phyloP scores from a whole-genome alignment of 2,113 vertebrate genomes.

The Cryptomyrus ogoouensis region DNA sequence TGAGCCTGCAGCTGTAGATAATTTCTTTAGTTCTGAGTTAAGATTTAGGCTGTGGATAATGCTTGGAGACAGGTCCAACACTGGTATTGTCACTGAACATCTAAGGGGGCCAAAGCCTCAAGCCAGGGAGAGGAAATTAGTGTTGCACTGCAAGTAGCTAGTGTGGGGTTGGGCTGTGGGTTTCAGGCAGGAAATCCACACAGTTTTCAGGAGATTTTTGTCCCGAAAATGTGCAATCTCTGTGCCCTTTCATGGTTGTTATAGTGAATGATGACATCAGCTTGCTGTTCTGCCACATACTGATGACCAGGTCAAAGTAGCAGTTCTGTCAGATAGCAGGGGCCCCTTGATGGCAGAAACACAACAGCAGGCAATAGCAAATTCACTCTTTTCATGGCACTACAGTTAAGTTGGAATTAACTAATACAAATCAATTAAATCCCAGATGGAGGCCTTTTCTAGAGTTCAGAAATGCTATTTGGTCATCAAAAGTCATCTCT shows the following conservation, averaged over 20 bases:
- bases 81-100: background rate
- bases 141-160: background rate
- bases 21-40: slow-evolving; percentile 5
- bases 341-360: background rate
- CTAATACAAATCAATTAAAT: background rate
- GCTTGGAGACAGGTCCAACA: background rate
- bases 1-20: background rate
- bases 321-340: background rate
- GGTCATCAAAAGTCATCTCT: background rate
- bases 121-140: background rate
- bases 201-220: background rate
- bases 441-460: background rate
- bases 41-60: background rate
- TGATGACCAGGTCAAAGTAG: background rate
- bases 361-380: background rate
- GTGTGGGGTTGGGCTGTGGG: background rate
- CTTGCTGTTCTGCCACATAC: background rate
- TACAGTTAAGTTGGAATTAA: background rate
- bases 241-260: background rate
- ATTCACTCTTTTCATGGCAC: background rate
- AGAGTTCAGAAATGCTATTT: background rate
- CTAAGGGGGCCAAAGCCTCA: background rate
- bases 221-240: background rate
- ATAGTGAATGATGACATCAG: background rate
- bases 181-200: background rate